Base-by-base conservation (phyloP, 2,888 invertebrate species). In the Meteorus colon region DNA sequence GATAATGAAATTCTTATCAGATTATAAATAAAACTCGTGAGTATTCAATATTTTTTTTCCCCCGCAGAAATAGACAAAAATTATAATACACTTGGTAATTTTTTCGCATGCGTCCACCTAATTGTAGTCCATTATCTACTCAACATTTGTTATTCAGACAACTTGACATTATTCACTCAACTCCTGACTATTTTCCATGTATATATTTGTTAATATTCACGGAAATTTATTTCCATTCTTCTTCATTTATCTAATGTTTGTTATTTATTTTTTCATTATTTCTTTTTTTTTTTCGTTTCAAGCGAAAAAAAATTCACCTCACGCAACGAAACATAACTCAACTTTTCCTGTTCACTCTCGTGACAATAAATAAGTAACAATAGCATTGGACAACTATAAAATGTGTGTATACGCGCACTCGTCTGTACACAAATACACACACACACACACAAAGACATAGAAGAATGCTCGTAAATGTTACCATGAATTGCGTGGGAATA, bases 401-500 rank as follows among this genome's bases (percentile, higher is more conserved):
- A 66, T 37, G 16, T 34, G n/a, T 63, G 65, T 55, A 41, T 6
- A 41, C 12, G 19, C 8, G 55, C n/a, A 19, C 41, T 27, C 12
- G n/a, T 27, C 29, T 19, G 37, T 60, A 45, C 59, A 19, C 27
- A 62, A 5, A 62, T 16, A 71, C 16, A 37, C 19, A 71, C 27
- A 71, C 16, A 37, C 19, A 71, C 59, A 71, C 29, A 24, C 63
- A 41, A 29, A 31, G 45, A 27, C n/a, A 27, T 62, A 2, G 14
- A 41, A 29, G 59, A 73, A 73, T 73, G 55, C 41, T 73, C 73
- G 73, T 73, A 67, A 73, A 73, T 67, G 73, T 73, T 73, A 66
- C 67, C 66, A 73, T 73, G 73, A 73, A 73, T 67, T 66, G 66
- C 66, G 67, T 73, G 66, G 73, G 73, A 73, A 73, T 66, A 55